Percentiles rank a stretch among this genome's conserved stretches.
phyloP scores from a whole-genome alignment of 2,113 vertebrate genomes.

The Gymnogyps californianus region DNA sequence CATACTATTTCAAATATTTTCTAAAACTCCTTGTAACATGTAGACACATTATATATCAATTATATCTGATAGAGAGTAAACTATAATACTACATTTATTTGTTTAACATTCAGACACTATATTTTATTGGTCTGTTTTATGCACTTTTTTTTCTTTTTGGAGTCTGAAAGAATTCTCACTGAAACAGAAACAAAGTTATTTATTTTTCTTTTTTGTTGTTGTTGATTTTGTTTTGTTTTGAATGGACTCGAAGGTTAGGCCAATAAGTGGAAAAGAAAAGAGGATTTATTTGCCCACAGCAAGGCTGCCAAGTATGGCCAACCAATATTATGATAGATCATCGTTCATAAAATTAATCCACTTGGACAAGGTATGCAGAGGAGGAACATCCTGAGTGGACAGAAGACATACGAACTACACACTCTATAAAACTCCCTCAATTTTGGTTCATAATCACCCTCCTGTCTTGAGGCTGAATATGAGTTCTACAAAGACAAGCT shows the following conservation, averaged over 20 bases:
- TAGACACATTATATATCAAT: background rate
- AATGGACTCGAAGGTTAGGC: background rate
- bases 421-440: fast-evolving
- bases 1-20: background rate
- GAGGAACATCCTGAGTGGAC: background rate
- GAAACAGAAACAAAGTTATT: background rate
- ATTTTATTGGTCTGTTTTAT: background rate
- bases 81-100: background rate
- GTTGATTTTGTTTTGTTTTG: background rate
- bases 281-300: background rate
- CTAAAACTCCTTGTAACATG: background rate
- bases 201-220: background rate
- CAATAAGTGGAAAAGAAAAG: background rate
- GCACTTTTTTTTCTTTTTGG: background rate
- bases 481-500: background rate
- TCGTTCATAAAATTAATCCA: background rate
- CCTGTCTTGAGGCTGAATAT: background rate
- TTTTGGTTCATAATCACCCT: background rate
- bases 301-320: background rate
- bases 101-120: background rate
- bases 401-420: background rate
- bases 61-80: background rate
- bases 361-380: background rate
- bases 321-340: background rate
- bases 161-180: background rate